Percentiles rank a stretch among this genome's conserved stretches.
These are phyloP conservation scores for Rhamnusium bicolor DNA, from an alignment of 2,888 invertebrate genomes.

Conservation along the genomic window DNA sequence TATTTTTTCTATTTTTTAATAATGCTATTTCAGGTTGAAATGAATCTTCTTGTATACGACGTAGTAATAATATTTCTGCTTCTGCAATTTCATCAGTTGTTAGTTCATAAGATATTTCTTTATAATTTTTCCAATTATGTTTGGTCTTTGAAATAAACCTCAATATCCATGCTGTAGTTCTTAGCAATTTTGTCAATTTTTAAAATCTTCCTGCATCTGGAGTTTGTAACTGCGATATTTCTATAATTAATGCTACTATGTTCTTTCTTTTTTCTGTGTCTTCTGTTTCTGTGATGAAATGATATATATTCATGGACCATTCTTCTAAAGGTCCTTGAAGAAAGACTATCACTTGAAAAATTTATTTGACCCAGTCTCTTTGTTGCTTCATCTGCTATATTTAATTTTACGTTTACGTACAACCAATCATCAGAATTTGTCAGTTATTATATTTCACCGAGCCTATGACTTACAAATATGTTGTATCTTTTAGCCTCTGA, in stretches of 20 bases:
- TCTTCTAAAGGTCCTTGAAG: no score
- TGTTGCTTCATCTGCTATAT: no score
- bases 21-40: background rate
- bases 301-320: background rate
- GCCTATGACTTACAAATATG: no score
- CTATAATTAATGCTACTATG: no score
- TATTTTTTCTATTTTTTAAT: background rate
- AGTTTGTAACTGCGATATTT: no score
- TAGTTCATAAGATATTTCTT: background rate
- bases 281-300: background rate
- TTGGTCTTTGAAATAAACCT: background rate
- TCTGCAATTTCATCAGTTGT: background rate
- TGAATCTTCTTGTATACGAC: background rate
- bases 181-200: background rate
- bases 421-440: no score
- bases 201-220: no score
- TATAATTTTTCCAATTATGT: background rate
- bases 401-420: no score
- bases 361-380: no score
- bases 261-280: background rate
- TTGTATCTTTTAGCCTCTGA: no score
- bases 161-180: background rate
- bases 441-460: no score
- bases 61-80: background rate
- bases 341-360: no score